phyloP scores from a whole-genome alignment of 2,113 vertebrate genomes.

The Lanius ludovicianus region DNA sequence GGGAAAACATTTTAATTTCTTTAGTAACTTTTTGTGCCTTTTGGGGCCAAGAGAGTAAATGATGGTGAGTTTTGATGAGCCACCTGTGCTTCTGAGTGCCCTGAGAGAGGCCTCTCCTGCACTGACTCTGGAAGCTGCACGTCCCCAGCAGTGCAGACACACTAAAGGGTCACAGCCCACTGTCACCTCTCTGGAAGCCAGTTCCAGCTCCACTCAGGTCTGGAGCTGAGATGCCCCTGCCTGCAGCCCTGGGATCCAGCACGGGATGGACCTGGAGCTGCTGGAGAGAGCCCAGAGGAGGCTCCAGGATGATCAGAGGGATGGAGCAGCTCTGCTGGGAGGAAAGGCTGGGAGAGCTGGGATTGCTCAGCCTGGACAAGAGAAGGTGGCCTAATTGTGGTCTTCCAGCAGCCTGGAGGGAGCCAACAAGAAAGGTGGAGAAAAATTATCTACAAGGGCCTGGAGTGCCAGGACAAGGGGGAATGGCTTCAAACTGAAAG shows the following conservation, averaged over 20 bases:
- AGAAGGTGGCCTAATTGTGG: neutral
- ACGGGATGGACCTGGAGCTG: neutral
- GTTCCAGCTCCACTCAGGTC: neutral
- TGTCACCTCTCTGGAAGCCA: neutral
- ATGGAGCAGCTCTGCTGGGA: neutral
- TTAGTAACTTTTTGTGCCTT: neutral
- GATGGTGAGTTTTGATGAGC: neutral
- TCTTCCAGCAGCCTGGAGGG: neutral
- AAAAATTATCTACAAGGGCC: neutral
- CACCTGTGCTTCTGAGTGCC: neutral
- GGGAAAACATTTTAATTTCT: neutral
- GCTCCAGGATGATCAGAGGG: neutral
- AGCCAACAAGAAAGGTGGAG: neutral
- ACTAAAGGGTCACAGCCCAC: neutral
- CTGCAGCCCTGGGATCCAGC: neutral
- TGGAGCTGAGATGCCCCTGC: neutral
- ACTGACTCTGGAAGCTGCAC: neutral
- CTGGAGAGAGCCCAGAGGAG: neutral
- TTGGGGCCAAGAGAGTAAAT: neutral
- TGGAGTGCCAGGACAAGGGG: neutral
- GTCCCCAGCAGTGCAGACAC: neutral
- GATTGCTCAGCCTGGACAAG: neutral
- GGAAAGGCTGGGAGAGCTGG: neutral
- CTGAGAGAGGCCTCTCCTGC: neutral
- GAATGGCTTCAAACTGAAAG: neutral